phyloP scores from a whole-genome alignment of 2,888 invertebrate species.

The Torymus tubicola region DNA sequence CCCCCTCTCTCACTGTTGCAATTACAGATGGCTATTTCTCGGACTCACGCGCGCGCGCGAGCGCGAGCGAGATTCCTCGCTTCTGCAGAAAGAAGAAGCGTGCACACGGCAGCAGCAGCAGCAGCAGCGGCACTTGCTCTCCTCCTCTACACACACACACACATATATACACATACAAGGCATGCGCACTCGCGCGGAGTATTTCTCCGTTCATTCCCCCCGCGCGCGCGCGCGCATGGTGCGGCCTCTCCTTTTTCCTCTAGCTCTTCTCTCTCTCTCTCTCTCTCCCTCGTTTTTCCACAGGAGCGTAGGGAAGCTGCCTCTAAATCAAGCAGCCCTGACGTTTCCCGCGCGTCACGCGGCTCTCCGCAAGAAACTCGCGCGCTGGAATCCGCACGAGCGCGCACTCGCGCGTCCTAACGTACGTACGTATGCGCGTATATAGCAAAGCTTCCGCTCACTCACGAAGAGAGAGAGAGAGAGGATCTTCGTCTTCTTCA shows the following conservation, averaged over 20 bases:
- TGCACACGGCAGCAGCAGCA: too few relatives aligned
- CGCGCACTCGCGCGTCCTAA: too few relatives aligned
- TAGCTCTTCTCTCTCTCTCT: slow-evolving; percentile 45
- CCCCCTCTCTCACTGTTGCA: slow-evolving; percentile 16
- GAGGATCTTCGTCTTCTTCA: slow-evolving; percentile 34
- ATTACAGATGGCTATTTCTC: slow-evolving; percentile 54
- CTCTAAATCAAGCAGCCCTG: slow-evolving; percentile 52
- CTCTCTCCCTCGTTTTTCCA: slow-evolving; percentile 22
- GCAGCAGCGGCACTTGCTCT: too few relatives aligned
- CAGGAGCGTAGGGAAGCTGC: slow-evolving; percentile 40
- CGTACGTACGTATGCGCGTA: not conserved
- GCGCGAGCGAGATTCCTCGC: slow-evolving; percentile 44
- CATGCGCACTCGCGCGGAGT: slow-evolving; percentile 58
- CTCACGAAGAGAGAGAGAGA: too few relatives aligned
- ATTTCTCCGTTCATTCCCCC: slow-evolving; percentile 49
- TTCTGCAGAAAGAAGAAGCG: not conserved
- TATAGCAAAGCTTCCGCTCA: not conserved
- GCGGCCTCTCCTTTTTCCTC: slow-evolving; percentile 28
- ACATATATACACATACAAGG: slow-evolving; percentile 2
- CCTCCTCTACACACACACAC: not conserved
- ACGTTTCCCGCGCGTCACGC: slow-evolving; percentile 44
- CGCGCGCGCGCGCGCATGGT: not conserved
- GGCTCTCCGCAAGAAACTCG: slow-evolving; percentile 1
- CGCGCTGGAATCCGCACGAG: too few relatives aligned
- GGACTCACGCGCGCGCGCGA: too few relatives aligned